Conservation (phyloP, 2,888 invertebrate genomes). For the Eueremaeus valkanovi region DNA sequence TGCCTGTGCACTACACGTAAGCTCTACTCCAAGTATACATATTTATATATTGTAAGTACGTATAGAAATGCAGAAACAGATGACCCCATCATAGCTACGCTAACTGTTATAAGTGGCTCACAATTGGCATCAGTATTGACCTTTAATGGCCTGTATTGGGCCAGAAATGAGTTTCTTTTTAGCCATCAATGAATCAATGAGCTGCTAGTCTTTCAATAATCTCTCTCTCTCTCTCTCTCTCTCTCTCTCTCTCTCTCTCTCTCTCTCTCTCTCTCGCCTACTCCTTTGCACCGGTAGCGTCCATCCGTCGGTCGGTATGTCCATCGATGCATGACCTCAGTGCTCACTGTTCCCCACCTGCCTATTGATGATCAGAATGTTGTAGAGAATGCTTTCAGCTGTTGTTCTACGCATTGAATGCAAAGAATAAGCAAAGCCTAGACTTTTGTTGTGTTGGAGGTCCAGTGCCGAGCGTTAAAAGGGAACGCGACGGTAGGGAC, state of each 20-base stretch:
- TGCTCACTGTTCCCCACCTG: slow-evolving; percentile 27
- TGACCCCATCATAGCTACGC: background rate
- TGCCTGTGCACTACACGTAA: background rate
- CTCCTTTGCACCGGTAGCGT: slow-evolving; percentile 2
- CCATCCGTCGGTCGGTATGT: slow-evolving; percentile 31
- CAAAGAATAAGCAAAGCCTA: slow-evolving; percentile 16
- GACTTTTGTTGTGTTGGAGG: slow-evolving; percentile 30
- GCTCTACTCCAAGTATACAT: background rate
- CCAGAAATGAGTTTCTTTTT: slow-evolving; percentile 29
- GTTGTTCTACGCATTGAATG: slow-evolving; percentile 13
- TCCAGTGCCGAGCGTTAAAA: background rate
- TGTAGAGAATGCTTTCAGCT: slow-evolving; percentile 12
- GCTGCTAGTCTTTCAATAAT: background rate
- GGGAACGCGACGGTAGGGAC: background rate
- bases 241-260: too few species aligned
- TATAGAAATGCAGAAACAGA: background rate
- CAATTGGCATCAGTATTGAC: too few species aligned
- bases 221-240: too few species aligned
- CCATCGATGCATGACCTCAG: slow-evolving; percentile 23
- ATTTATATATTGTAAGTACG: background rate
- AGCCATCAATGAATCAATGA: background rate
- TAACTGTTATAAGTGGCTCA: slow-evolving; percentile 6
- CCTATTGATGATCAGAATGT: slow-evolving; percentile 27
- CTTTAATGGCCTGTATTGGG: background rate
- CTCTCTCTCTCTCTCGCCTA: too few species aligned